Evolutionary conservation across 2,797 vertebrate genomes (phyloP), one percentile per base, ranked within the genome.

Genomic region (Parotocinclus haroldoi): DNA sequence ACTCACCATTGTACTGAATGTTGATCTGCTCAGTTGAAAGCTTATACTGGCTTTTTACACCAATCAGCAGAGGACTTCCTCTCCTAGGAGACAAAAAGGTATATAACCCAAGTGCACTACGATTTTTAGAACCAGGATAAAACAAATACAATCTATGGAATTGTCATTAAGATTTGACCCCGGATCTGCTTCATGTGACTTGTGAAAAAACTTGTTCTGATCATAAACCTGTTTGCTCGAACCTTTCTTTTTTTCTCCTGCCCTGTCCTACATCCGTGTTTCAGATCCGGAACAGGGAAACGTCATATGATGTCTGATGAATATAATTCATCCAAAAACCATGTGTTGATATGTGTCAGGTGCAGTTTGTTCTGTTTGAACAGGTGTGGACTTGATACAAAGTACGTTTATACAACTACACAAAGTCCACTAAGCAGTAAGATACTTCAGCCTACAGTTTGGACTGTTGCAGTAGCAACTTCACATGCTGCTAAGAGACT

Each of bases 61-160:
- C 96, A 38, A 98, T 98, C 58, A 98, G 92, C 79, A 98, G 75
- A 7, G 96, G 96, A 76, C 96, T 98, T 74, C 96, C 96, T 84
- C 96, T 94, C 86, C 96, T 98, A 58, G 13, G 10, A 58, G 46
- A 12, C 5, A 17, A 17, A 58, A 49, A 68, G 42, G 11, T 11
- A 49, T 49, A n/a, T 49, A 13, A n/a, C n/a, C n/a, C n/a, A n/a
- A n/a, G n/a, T n/a, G n/a, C n/a, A n/a, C n/a, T 40, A 5, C 9
- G 38, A 5, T 40, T 40, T 40, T 5, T 40, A 40, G 38, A 40
- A 40, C 38, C 5, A 40, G 5, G 38, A 5, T 40, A 40, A 5
- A 40, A 40, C 9, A 40, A 40, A 5, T 40, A 40, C 9, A n/a
- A n/a, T n/a, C n/a, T n/a, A n/a, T n/a, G n/a, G n/a, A n/a, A n/a